phyloP scores from a whole-genome alignment of 2,888 invertebrate genomes.

The Dryobota labecula region DNA sequence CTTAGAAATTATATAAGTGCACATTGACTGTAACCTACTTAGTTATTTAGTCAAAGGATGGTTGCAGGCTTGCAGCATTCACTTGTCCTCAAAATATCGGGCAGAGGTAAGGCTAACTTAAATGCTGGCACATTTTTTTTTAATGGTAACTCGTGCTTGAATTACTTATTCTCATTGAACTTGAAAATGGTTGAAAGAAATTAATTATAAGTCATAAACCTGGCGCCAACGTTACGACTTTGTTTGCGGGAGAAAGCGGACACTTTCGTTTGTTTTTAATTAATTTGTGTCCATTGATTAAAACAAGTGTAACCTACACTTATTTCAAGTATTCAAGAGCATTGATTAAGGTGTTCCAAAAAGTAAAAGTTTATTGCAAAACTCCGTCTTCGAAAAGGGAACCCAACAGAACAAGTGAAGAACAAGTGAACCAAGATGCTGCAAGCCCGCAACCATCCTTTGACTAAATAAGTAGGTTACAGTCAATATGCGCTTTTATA shows the following conservation, averaged over 20 bases:
- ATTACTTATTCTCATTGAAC: neutral
- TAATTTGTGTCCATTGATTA: slow-evolving; percentile 7
- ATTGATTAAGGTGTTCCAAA: slow-evolving; percentile 2
- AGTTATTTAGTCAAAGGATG: neutral
- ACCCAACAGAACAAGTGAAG: no score
- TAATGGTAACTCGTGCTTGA: neutral
- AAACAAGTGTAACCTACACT: neutral
- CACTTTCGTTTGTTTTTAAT: slow-evolving; percentile 34
- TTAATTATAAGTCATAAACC: neutral
- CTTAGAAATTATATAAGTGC: no score
- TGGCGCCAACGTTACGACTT: slow-evolving; percentile 27
- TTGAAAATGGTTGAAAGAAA: neutral
- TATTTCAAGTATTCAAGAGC: neutral
- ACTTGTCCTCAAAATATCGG: neutral
- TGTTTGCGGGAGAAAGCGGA: slow-evolving; percentile 26
- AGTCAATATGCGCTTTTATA: no score
- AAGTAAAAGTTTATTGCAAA: neutral
- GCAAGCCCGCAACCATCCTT: no score
- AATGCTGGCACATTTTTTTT: neutral
- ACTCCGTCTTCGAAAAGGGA: neutral
- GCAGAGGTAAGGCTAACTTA: no score
- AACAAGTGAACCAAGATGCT: no score
- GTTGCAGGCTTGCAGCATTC: neutral
- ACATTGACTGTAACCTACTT: no score
- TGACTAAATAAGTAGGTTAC: no score